Percentiles rank a stretch among this genome's conserved stretches.
phyloP scores from a whole-genome alignment of 1,140 invertebrate genomes.

The Teleopsis dalmanni region DNA sequence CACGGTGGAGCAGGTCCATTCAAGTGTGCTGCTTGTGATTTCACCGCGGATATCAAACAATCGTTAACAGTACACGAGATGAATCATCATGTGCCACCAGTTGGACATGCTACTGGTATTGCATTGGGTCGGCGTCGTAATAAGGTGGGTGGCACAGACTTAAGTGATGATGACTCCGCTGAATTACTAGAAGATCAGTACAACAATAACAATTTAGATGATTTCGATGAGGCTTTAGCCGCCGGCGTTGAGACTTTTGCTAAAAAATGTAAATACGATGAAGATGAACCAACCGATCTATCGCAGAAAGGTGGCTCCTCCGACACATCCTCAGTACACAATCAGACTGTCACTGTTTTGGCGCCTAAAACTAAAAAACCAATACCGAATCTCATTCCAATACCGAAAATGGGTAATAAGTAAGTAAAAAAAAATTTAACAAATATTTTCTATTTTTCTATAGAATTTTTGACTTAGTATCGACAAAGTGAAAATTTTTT shows the following conservation, averaged over 20 bases:
- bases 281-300: constrained; percentile 49
- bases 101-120: constrained; percentile 53
- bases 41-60: constrained; percentile 86
- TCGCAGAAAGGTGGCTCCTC: constrained; percentile 44
- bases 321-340: constrained; percentile 21
- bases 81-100: constrained; percentile 75
- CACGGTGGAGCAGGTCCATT: constrained; percentile 75
- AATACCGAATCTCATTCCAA: constrained; percentile 64
- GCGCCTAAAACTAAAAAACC: constrained; percentile 51
- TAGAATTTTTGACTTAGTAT: no score
- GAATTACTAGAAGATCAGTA: constrained; percentile 36
- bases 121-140: constrained; percentile 51
- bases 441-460: no score
- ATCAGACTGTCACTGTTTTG: constrained; percentile 37
- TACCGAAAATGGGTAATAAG: no score
- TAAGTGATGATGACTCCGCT: constrained; percentile 43
- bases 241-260: constrained; percentile 23
- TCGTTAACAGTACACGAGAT: constrained; percentile 87
- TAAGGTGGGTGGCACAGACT: constrained; percentile 63
- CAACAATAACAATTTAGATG: constrained; percentile 39
- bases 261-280: constrained; percentile 40
- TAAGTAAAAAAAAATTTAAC: no score
- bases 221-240: constrained; percentile 23
- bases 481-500: no score
- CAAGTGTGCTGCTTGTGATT: constrained; percentile 81